These are phyloP conservation scores for Pelusios castaneus DNA, from an alignment of 2,113 vertebrate species.

Conservation along the genomic window DNA sequence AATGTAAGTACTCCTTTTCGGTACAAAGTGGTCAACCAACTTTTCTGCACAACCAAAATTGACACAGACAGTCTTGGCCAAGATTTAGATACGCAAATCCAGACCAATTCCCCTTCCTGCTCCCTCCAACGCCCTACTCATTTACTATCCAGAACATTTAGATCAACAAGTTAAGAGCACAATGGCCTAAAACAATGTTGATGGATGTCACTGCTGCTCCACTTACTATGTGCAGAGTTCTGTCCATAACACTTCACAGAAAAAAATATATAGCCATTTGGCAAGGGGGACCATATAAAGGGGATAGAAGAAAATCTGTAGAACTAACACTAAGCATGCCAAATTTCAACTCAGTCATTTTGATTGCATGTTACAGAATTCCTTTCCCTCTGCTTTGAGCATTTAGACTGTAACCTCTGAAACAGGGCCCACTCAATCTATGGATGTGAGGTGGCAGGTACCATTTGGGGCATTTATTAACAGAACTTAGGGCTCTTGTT, in stretches of 20 bases:
- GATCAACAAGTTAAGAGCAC: slow-evolving; percentile 65
- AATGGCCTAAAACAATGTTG: slow-evolving; percentile 51
- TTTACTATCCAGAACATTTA: slow-evolving; percentile 59
- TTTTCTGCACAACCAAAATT: neutral
- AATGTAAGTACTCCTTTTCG: neutral
- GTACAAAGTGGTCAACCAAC: neutral
- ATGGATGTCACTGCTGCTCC: slow-evolving; percentile 39
- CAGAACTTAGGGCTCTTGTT: neutral
- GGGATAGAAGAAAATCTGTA: neutral
- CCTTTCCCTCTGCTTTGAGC: neutral
- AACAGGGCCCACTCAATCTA: neutral
- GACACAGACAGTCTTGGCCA: slow-evolving; percentile 9
- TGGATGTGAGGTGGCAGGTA: neutral
- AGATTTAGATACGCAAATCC: neutral
- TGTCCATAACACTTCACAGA: slow-evolving; percentile 6
- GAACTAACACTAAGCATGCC: neutral
- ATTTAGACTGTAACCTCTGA: neutral
- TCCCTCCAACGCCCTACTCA: too few species aligned
- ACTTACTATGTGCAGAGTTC: slow-evolving; percentile 60
- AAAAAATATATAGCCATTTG: slow-evolving; percentile 46
- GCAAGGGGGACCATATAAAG: neutral
- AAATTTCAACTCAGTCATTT: neutral
- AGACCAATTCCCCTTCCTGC: slow-evolving; percentile 2
- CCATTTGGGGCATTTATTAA: neutral
- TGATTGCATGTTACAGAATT: neutral